Conservation (phyloP, 2,797 vertebrate genomes). For the Lacerta agilis region DNA sequence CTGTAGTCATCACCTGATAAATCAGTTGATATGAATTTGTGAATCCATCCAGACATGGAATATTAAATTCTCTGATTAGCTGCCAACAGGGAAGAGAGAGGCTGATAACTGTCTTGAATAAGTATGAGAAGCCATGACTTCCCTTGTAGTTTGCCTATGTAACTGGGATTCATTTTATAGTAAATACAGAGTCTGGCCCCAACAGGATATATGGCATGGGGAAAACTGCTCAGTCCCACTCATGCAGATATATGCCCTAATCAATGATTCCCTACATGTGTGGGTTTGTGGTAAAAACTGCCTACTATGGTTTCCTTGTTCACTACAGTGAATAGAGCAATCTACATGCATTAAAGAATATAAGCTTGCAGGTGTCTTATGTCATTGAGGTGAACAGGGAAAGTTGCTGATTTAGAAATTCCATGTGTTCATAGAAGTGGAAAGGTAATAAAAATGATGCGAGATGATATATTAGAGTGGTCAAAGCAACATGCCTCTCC, state of each 20-base stretch:
- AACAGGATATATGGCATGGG: not conserved
- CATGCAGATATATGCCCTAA: not conserved
- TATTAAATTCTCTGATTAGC: not conserved
- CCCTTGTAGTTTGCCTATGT: not conserved
- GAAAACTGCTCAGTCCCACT: not conserved
- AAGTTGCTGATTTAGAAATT: not conserved
- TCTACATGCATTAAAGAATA: not conserved
- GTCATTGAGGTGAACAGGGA: not conserved
- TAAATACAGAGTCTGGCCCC: not conserved
- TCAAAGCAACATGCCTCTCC: not conserved
- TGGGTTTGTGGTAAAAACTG: not conserved
- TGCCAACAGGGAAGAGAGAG: not conserved
- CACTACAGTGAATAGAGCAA: not conserved
- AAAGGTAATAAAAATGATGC: not conserved
- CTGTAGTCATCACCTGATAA: not conserved
- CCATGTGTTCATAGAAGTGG: not conserved
- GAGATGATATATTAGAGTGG: not conserved
- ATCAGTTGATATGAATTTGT: not conserved
- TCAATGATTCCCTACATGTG: not conserved
- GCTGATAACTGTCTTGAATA: too few relatives aligned
- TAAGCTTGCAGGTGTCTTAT: not conserved
- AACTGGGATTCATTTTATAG: not conserved
- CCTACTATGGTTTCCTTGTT: not conserved
- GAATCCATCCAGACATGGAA: not conserved
- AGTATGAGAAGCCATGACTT: not conserved